These are phyloP conservation scores for Platichthys stellatus DNA, from an alignment of 2,113 vertebrate species.

Conservation along the genomic window DNA sequence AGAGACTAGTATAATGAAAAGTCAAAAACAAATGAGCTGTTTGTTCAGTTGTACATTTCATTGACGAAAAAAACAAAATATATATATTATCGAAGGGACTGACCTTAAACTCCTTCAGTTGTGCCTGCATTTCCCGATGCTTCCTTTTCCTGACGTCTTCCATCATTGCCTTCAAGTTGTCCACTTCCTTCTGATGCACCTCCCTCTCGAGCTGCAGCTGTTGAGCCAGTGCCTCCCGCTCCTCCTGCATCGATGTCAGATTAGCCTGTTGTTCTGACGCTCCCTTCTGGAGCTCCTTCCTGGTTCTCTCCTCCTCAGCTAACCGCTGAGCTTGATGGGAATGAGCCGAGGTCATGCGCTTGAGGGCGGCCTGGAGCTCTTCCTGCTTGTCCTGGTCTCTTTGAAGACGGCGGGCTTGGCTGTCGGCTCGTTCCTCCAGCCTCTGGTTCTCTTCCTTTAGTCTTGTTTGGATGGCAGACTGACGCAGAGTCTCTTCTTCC, in stretches of 20 bases:
- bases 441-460: slow-evolving; percentile 84
- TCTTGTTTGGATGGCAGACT: slow-evolving; percentile 77
- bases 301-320: slow-evolving; percentile 84
- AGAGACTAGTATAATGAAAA: background rate
- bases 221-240: slow-evolving; percentile 77
- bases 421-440: slow-evolving; percentile 80
- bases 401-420: slow-evolving; percentile 72
- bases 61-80: background rate
- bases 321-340: slow-evolving; percentile 82
- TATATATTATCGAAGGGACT: background rate
- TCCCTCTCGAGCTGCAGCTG: slow-evolving; percentile 91
- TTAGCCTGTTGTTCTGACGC: slow-evolving; percentile 81
- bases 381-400: slow-evolving; percentile 67
- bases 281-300: slow-evolving; percentile 82
- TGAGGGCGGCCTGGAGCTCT: slow-evolving; percentile 85
- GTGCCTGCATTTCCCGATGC: slow-evolving; percentile 82
- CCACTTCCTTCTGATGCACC: slow-evolving; percentile 87
- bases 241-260: slow-evolving; percentile 79
- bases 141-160: slow-evolving; percentile 83
- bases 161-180: slow-evolving; percentile 76
- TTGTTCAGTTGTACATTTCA: background rate
- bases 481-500: slow-evolving; percentile 82
- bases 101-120: slow-evolving; percentile 85
- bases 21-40: too few relatives aligned
- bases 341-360: slow-evolving; percentile 82